Percentiles rank a stretch among this genome's conserved stretches.
Conservation (phyloP, 2,888 invertebrate species). For the Corythucha ciliata region DNA sequence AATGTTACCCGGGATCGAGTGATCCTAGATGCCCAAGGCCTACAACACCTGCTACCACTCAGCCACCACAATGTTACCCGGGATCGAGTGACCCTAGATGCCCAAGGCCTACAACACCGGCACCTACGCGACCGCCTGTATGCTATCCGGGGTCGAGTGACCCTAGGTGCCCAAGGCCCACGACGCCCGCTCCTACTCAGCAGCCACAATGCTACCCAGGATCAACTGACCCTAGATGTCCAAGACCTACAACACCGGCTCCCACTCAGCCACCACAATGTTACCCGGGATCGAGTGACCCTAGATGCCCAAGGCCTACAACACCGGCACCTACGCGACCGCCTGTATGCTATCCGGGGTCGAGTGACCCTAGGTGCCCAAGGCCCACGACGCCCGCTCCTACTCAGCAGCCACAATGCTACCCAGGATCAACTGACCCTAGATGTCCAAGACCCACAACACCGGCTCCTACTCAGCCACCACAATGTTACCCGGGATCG, state of each 20-base stretch:
- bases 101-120: constrained; percentile 34
- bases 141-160: constrained; percentile 38
- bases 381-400: too few relatives aligned
- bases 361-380: constrained; percentile 42
- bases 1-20: constrained; percentile 31
- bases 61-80: constrained; percentile 40
- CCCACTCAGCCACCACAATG: constrained; percentile 34
- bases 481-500: constrained; percentile 40
- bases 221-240: constrained; percentile 42
- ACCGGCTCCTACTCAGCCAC: constrained; percentile 31
- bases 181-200: too few relatives aligned
- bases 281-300: constrained; percentile 41
- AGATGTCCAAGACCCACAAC: constrained; percentile 34
- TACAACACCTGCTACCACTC: constrained; percentile 31
- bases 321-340: constrained; percentile 36
- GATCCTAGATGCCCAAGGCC: constrained; percentile 36
- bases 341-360: constrained; percentile 40
- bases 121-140: constrained; percentile 31
- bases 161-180: constrained; percentile 33
- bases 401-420: constrained; percentile 32
- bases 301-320: constrained; percentile 39
- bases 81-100: constrained; percentile 41
- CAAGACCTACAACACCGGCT: constrained; percentile 33
- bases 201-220: constrained; percentile 40
- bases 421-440: constrained; percentile 35